Conservation (phyloP, 2,797 vertebrate genomes). For the Trachurus trachurus region DNA sequence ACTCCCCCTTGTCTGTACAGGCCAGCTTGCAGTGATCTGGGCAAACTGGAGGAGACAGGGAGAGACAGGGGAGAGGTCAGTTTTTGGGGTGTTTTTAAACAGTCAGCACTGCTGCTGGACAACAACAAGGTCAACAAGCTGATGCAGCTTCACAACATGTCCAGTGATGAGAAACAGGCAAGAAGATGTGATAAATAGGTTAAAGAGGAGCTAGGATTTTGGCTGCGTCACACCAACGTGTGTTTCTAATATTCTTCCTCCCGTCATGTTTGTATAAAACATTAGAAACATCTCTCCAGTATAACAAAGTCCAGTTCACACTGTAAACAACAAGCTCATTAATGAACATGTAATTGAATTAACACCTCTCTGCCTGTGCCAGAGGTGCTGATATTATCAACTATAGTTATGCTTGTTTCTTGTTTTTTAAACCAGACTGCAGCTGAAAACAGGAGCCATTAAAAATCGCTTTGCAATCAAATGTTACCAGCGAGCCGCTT, state of each 20-base stretch:
- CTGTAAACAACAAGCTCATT: not conserved
- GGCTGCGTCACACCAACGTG: too few species aligned
- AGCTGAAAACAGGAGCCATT: not conserved
- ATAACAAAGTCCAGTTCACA: not conserved
- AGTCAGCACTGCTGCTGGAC: not conserved
- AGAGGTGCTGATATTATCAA: too few species aligned
- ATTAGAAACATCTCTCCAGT: not conserved
- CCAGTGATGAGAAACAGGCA: not conserved
- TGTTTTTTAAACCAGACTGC: constrained; percentile 10
- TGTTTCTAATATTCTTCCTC: constrained; percentile 4
- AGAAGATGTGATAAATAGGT: not conserved
- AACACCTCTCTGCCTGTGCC: not conserved
- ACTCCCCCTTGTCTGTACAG: constrained; percentile 91
- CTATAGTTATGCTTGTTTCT: constrained; percentile 20
- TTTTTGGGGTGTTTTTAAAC: constrained; percentile 1
- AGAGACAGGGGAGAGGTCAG: constrained; percentile 49
- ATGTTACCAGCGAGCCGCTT: constrained; percentile 27
- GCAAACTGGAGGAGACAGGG: constrained; percentile 88
- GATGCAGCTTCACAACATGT: not conserved
- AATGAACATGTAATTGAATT: not conserved
- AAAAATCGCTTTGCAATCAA: constrained; percentile 36
- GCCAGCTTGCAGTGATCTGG: constrained; percentile 90
- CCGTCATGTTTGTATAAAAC: not conserved
- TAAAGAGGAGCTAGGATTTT: too few species aligned
- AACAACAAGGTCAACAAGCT: constrained; percentile 19